A percentile compares a stretch with the other conserved stretches of the same genome.
Conservation (phyloP, 2,797 vertebrate species). For the Chrosomus eos region DNA sequence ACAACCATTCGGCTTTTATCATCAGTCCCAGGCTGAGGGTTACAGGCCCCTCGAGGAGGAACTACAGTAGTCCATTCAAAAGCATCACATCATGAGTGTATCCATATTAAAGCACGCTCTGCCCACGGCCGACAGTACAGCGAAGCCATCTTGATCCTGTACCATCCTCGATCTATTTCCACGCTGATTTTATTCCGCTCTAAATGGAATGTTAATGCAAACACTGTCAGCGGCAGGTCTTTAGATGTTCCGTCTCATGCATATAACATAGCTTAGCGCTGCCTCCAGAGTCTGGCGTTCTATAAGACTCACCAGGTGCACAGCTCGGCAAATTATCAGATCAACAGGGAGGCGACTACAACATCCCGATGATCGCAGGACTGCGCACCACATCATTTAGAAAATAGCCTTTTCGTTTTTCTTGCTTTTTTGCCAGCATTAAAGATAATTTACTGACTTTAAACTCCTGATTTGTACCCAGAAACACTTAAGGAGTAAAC, state of each 20-base stretch:
- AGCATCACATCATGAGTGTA: conserved; percentile 66
- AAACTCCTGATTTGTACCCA: conserved; percentile 76
- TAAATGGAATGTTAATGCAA: conserved; percentile 73
- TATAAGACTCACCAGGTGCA: conserved; percentile 83
- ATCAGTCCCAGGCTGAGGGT: conserved; percentile 60
- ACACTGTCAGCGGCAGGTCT: conserved; percentile 69
- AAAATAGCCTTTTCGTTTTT: conserved; percentile 79
- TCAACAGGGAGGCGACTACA: conserved; percentile 82
- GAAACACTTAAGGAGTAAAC: conserved; percentile 61
- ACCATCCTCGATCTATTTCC: conserved; percentile 13
- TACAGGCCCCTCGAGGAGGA: conserved; percentile 70
- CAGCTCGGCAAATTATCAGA: conserved; percentile 81
- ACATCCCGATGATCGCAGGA: conserved; percentile 78
- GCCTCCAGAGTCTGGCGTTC: conserved; percentile 67
- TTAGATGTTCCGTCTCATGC: conserved; percentile 68
- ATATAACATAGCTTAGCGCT: conserved; percentile 72
- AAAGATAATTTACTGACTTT: conserved; percentile 83
- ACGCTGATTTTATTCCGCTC: conserved; percentile 68
- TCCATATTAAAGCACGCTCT: conserved; percentile 60
- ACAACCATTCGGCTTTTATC: conserved; percentile 71
- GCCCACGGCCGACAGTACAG: conserved; percentile 44
- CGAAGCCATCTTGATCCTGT: conserved; percentile 58
- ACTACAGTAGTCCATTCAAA: conserved; percentile 70
- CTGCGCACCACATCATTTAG: conserved; percentile 80
- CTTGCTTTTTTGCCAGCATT: conserved; percentile 78